A percentile compares a stretch with the other conserved stretches of the same genome.
These are phyloP conservation scores for Adela reaumurella DNA, from an alignment of 2,888 invertebrate species.

Conservation along the genomic window DNA sequence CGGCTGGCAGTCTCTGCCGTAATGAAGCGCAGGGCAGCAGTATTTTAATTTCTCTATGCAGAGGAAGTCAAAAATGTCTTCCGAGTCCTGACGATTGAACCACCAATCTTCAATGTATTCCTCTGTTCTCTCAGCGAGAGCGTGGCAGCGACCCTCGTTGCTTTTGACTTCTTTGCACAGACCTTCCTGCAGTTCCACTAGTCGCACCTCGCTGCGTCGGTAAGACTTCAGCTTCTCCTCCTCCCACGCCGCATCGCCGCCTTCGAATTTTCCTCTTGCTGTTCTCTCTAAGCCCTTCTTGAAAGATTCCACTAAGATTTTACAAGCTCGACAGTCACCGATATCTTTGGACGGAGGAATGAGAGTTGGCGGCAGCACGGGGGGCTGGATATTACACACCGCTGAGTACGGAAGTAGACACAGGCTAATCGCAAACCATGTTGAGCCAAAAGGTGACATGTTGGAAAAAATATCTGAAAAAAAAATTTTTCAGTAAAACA, in stretches of 20 bases:
- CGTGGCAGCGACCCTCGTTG: constrained; percentile 76
- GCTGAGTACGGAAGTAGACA: background rate
- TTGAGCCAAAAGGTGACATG: no score
- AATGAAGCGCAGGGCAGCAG: constrained; percentile 85
- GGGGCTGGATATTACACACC: constrained; percentile 21
- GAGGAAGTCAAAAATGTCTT: constrained; percentile 57
- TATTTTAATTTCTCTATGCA: constrained; percentile 73
- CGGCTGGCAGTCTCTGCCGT: constrained; percentile 73
- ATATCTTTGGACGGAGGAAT: constrained; percentile 42
- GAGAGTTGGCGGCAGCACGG: constrained; percentile 24
- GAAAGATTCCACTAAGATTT: constrained; percentile 70
- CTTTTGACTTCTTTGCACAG: constrained; percentile 74
- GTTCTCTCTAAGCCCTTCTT: constrained; percentile 78
- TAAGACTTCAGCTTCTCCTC: constrained; percentile 82
- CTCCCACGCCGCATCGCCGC: constrained; percentile 93
- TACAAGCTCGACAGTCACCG: constrained; percentile 79
- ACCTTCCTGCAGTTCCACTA: constrained; percentile 87
- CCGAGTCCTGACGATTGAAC: constrained; percentile 58
- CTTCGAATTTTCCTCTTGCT: constrained; percentile 84
- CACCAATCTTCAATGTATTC: constrained; percentile 86
- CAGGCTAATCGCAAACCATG: background rate
- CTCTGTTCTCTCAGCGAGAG: constrained; percentile 81
- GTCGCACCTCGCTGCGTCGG: constrained; percentile 80
- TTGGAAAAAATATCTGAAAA: no score
- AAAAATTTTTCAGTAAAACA: no score